Base-by-base conservation (phyloP, 1,140 invertebrate genomes). In the Brachionus koreanus region DNA sequence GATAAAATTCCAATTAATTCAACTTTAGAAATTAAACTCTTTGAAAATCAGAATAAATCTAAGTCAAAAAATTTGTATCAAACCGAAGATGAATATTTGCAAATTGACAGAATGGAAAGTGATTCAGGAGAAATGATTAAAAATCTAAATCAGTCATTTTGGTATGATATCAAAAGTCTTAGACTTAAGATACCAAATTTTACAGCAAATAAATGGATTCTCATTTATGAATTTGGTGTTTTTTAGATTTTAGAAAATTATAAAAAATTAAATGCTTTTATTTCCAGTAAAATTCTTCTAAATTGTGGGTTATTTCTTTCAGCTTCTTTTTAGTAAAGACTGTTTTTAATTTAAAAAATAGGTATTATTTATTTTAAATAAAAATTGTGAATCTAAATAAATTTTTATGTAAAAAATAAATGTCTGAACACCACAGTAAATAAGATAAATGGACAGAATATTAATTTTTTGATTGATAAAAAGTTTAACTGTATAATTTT, bases 201-300 rank as follows among this genome's bases (percentile, higher is more conserved):
- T 39, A 19, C 69, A 10, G 69, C 39, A 4, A 25, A 74, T 46
- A 74, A 74, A 46, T 74, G 69, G 69, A 74, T 74, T 25, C 23
- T 74, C 3, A 74, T 74, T 33, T 46, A 74, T 46, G 69, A 74
- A 46, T 74, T 74, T 74, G 69, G 69, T 13, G 4, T 74, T 25
- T 43, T 49, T 46, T 74, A 65, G 29, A 2, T 29, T 29, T 29
- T 29, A 29, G 3, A 29, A 2, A 29, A 29, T 29, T 29, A 29
- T n/a, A 29, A 2, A 29, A 29, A 29, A 29, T 2, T 29, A 29
- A 29, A 29, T 29, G 29, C 1, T 3, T 29, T 2, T 2, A 29
- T 29, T 29, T 29, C 1, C 29, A 29, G 29, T 29, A 29, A 3
- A 29, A 3, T 29, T n/a, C n/a, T n/a, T n/a, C n/a, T n/a, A n/a